phyloP scores from a whole-genome alignment of 2,888 invertebrate species.

The Agrochola lychnidis region DNA sequence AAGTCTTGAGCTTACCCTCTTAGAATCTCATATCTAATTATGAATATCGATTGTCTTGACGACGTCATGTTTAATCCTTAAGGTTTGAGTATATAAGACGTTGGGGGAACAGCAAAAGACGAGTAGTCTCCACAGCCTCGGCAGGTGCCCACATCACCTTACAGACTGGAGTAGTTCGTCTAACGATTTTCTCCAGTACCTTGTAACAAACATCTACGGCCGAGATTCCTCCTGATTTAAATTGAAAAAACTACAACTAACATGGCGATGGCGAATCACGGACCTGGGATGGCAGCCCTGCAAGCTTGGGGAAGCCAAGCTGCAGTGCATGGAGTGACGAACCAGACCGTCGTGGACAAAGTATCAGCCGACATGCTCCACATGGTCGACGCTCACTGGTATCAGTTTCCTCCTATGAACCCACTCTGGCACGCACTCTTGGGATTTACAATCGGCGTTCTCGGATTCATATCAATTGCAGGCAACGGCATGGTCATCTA shows the following conservation, averaged over 20 bases:
- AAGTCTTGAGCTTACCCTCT: constrained; percentile 83
- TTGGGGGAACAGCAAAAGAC: constrained; percentile 63
- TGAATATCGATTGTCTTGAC: constrained; percentile 86
- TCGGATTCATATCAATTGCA: constrained; percentile 92
- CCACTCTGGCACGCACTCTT: constrained; percentile 96
- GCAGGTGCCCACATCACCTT: constrained; percentile 78
- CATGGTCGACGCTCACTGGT: constrained; percentile 95
- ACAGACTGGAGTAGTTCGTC: constrained; percentile 90
- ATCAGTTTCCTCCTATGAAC: constrained; percentile 97
- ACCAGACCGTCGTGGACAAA: constrained; percentile 96
- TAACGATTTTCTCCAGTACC: constrained; percentile 90
- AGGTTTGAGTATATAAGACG: constrained; percentile 84
- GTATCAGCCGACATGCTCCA: constrained; percentile 94
- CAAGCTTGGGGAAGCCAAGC: constrained; percentile 87
- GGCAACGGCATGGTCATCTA: constrained; percentile 94
- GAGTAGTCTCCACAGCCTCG: constrained; percentile 88
- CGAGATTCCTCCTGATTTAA: constrained; percentile 73
- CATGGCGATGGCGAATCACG: constrained; percentile 84
- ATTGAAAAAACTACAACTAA: constrained; percentile 68
- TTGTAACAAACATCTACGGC: constrained; percentile 86
- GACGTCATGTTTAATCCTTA: constrained; percentile 82
- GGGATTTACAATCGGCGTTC: constrained; percentile 94
- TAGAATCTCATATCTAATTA: constrained; percentile 87
- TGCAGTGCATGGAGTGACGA: constrained; percentile 88
- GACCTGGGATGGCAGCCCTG: constrained; percentile 85